phyloP scores from a whole-genome alignment of 2,113 vertebrate species.

The Chascanopsetta lugubris region DNA sequence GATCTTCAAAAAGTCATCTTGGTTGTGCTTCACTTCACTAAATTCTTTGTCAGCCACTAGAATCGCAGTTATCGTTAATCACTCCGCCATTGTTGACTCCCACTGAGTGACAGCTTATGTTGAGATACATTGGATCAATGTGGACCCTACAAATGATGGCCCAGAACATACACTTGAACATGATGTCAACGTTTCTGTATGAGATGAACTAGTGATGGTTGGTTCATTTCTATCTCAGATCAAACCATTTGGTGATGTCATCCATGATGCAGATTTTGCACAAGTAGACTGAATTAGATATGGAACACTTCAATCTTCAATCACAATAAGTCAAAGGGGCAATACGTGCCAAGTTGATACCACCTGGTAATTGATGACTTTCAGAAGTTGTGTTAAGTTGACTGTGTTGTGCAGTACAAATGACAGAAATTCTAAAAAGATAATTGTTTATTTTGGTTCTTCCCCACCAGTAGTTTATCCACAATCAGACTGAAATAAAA shows the following conservation, averaged over 20 bases:
- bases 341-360: background rate
- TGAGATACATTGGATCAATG: too few species aligned
- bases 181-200: background rate
- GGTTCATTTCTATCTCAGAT: background rate
- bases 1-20: too few species aligned
- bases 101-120: too few species aligned
- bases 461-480: slow-evolving; percentile 78
- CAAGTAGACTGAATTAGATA: background rate
- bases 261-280: background rate
- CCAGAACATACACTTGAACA: too few species aligned
- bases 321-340: background rate
- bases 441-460: slow-evolving; percentile 80
- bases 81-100: too few species aligned
- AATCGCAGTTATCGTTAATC: too few species aligned
- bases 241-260: background rate
- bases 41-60: too few species aligned
- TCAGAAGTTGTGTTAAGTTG: background rate
- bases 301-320: background rate
- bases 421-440: slow-evolving; percentile 70
- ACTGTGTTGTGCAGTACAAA: slow-evolving; percentile 27
- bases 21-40: too few species aligned
- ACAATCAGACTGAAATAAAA: slow-evolving; percentile 77
- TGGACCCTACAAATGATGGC: too few species aligned
- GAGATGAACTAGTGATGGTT: too few species aligned
- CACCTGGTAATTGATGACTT: too few species aligned